phyloP scores from a whole-genome alignment of 2,797 vertebrate genomes.

The Schizopygopsis pylzovi region DNA sequence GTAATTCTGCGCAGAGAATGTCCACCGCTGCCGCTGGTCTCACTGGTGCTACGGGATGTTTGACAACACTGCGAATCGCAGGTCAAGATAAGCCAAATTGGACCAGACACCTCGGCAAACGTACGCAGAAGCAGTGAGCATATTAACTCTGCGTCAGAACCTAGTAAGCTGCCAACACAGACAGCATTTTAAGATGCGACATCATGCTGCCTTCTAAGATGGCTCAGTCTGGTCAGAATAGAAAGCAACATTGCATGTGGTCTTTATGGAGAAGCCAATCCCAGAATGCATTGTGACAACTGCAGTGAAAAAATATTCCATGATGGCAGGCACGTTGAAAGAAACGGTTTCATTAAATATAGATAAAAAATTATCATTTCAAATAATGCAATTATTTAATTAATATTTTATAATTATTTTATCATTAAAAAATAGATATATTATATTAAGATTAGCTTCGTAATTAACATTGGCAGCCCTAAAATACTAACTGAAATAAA shows the following conservation, averaged over 20 bases:
- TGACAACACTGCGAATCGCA: conserved; percentile 21
- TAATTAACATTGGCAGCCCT: no score
- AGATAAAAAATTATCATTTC: not conserved
- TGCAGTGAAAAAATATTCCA: not conserved
- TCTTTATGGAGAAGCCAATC: not conserved
- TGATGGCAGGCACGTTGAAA: not conserved
- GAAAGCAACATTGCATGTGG: not conserved
- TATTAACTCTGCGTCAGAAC: not conserved
- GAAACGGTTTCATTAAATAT: not conserved
- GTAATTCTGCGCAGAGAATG: conserved; percentile 2
- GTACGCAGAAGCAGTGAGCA: not conserved
- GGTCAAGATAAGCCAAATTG: conserved; percentile 20
- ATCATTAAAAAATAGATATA: no score
- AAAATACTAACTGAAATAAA: no score
- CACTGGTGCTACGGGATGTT: conserved; percentile 1
- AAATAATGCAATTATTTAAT: no score
- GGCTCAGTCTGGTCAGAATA: not conserved
- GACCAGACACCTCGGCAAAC: conserved; percentile 1
- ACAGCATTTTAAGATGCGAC: not conserved
- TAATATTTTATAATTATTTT: no score
- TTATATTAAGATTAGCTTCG: no score
- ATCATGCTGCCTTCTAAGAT: not conserved
- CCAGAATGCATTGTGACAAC: no score
- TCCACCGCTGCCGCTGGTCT: conserved; percentile 8
- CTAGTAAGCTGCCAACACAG: no score